Evolutionary conservation across 2,888 invertebrate genomes (phyloP), one percentile per base, ranked within the genome.

Genomic region (Noctua janthe): DNA sequence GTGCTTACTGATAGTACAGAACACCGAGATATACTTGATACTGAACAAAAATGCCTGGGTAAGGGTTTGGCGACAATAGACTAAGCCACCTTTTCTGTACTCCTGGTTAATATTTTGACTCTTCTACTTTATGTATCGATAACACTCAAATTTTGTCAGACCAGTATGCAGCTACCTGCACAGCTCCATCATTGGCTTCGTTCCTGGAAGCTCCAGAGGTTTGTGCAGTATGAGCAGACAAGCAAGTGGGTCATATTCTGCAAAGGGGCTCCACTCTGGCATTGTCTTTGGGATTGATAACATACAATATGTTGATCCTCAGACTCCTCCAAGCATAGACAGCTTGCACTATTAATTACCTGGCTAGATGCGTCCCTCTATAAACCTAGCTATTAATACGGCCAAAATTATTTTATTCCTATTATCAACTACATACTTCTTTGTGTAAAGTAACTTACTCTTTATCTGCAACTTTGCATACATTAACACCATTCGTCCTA

Each of bases 401-500:
- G 0, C 8, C n/a, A 74, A 6, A 13, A 54, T n/a, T 29, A 35
- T 71, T 15, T 56, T 11, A 76, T n/a, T 49, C 13, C n/a, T 5
- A 71, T 11, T 56, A 59, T 17, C 17, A 13, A 35, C 17, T 47
- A 4, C 39, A 39, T 39, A 39, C 54, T 17, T 20, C 10, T 35
- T 13, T 2, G n/a, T 39, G 35, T 17, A 17, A 73, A 51, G 13
- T n/a, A 69, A 47, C n/a, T 51, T 6, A 35, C n/a, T 70, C 29
- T 43, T 64, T 49, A 74, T 67, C n/a, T 47, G 47, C 64, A 70
- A 23, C 17, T 47, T 78, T 54, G 39, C 20, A 73, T 70, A 67
- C 39, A n/a, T 74, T 75, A 75, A 64, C 64, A 74, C 29, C 35
- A 83, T 64, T n/a, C 39, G 39, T 17, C 20, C 59, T 56, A 79